Evolutionary conservation across 2,888 invertebrate species (phyloP).

Genomic region (Eilema caniola): DNA sequence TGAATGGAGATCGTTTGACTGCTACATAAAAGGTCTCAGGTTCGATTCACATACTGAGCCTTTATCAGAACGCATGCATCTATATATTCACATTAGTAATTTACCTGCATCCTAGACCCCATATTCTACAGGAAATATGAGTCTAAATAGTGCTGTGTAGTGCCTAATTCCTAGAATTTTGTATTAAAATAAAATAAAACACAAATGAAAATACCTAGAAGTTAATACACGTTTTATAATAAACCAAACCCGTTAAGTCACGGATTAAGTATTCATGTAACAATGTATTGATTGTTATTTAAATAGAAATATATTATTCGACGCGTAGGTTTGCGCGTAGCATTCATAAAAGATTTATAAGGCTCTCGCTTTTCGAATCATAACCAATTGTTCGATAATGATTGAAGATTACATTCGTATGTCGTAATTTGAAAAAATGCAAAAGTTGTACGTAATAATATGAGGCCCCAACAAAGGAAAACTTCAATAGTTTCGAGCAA

Average conservation of each 20-base stretch:
- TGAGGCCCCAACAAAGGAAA: no score
- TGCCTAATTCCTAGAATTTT: neutral
- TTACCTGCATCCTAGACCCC: neutral
- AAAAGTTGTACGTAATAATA: no score
- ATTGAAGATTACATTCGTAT: slow-evolving; percentile 11
- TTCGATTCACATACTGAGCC: neutral
- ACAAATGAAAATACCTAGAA: neutral
- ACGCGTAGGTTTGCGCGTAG: slow-evolving; percentile 13
- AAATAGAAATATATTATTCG: slow-evolving; percentile 22
- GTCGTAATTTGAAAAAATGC: slow-evolving; percentile 31
- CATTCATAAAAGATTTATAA: slow-evolving; percentile 23
- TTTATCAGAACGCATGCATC: no score
- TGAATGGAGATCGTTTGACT: neutral
- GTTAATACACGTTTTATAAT: slow-evolving; percentile 9
- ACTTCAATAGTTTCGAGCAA: no score
- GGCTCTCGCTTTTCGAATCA: slow-evolving; percentile 15
- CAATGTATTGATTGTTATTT: slow-evolving; percentile 24
- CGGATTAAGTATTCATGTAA: slow-evolving; percentile 15
- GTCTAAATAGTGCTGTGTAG: neutral
- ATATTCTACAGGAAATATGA: neutral
- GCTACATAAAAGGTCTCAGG: neutral
- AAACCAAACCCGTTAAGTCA: slow-evolving; percentile 16
- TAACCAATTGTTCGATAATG: slow-evolving; percentile 22
- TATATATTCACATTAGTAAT: neutral
- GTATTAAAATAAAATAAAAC: neutral